Conservation (phyloP, 2,113 vertebrate species). For the Microcebus murinus region DNA sequence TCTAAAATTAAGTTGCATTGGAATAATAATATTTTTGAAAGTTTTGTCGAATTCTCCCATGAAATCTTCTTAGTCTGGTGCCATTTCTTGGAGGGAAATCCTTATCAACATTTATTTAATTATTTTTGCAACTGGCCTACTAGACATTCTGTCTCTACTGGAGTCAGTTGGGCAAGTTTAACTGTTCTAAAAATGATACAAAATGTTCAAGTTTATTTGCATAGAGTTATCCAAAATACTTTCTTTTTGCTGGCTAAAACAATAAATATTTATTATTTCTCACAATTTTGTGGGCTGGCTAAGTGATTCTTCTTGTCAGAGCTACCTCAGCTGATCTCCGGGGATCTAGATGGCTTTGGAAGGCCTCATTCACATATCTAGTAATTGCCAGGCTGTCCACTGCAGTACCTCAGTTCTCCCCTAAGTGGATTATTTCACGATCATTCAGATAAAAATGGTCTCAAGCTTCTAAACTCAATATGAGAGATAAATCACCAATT, state of each 20-base stretch:
- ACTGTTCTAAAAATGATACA: conserved; percentile 4
- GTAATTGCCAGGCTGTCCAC: not conserved
- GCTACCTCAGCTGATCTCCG: not conserved
- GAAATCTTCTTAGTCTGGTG: not conserved
- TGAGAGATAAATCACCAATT: not conserved
- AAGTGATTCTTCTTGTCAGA: not conserved
- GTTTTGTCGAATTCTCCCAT: not conserved
- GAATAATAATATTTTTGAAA: not conserved
- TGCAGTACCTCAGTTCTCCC: not conserved
- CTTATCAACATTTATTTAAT: not conserved
- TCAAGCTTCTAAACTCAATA: conserved; percentile 22
- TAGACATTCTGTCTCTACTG: not conserved
- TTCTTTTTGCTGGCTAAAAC: not conserved
- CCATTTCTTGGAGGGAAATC: not conserved
- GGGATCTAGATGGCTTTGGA: not conserved
- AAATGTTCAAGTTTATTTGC: not conserved
- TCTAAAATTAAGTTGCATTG: not conserved
- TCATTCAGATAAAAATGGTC: not conserved
- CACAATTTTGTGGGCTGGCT: not conserved
- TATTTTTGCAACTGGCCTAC: not conserved
- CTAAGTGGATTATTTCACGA: not conserved
- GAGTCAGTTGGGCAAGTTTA: not conserved
- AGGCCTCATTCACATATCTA: not conserved
- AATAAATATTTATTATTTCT: not conserved
- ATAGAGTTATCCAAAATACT: not conserved